phyloP scores from a whole-genome alignment of 2,888 invertebrate genomes.

The Acrobasis suavella region DNA sequence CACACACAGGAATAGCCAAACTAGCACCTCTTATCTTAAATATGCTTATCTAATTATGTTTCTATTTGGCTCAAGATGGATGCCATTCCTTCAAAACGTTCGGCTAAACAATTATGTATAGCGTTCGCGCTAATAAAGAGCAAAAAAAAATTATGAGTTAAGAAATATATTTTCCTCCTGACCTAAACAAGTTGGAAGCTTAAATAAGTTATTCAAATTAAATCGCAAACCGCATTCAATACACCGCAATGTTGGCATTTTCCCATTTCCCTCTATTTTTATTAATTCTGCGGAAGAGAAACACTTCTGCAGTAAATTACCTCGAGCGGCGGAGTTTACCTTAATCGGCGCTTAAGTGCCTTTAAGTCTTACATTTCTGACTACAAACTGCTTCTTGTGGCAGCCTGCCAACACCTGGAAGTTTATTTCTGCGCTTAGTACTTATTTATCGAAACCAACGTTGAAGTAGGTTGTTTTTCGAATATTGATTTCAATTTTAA shows the following conservation, averaged over 20 bases:
- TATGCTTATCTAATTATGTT: no score
- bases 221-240: slow-evolving; percentile 2
- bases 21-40: no score
- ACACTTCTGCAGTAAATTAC: slow-evolving; percentile 21
- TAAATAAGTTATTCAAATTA: neutral
- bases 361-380: slow-evolving; percentile 15
- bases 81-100: no score
- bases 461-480: neutral
- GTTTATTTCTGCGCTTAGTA: neutral
- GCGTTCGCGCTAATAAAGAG: no score
- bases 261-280: slow-evolving; percentile 1
- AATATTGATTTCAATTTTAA: no score
- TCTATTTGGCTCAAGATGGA: no score
- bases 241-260: neutral
- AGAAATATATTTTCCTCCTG: neutral
- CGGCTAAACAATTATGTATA: no score
- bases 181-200: neutral
- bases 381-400: slow-evolving; percentile 18
- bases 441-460: neutral
- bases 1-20: no score
- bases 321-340: slow-evolving; percentile 12
- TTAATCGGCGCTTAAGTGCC: slow-evolving; percentile 23
- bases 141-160: neutral
- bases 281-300: neutral
- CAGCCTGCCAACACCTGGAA: slow-evolving; percentile 18